These are phyloP conservation scores for Typhlichthys subterraneus DNA, from an alignment of 2,797 vertebrate species.

Conservation along the genomic window DNA sequence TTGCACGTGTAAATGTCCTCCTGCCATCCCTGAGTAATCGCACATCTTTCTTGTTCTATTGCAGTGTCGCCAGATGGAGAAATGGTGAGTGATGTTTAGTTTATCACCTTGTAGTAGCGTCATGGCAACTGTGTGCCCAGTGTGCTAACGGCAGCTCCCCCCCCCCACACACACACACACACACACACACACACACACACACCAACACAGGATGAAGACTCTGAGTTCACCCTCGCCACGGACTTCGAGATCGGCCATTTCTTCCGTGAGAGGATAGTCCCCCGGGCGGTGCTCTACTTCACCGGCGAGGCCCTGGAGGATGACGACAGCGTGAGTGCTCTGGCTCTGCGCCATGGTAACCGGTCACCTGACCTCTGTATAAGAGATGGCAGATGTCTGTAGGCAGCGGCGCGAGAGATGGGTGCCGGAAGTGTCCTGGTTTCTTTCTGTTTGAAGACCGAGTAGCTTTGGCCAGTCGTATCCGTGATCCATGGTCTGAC, in stretches of 20 bases:
- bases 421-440: no score
- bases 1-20: no score
- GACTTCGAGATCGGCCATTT: constrained; percentile 98
- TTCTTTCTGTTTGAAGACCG: no score
- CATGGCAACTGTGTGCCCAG: background rate
- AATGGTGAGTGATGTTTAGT: constrained; percentile 83
- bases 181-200: no score
- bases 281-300: constrained; percentile 95
- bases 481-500: no score
- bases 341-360: no score
- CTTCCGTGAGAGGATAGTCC: constrained; percentile 96
- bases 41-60: constrained; percentile 42
- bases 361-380: no score
- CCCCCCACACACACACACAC: no score
- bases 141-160: background rate
- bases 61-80: constrained; percentile 89
- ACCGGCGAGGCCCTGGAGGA: constrained; percentile 97
- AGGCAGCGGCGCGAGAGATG: no score
- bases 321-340: constrained; percentile 88
- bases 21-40: background rate
- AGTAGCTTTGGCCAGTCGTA: no score
- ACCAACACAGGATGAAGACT: constrained; percentile 89
- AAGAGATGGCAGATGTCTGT: no score
- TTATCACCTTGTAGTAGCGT: background rate
- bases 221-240: constrained; percentile 89